Percentiles rank a stretch among this genome's conserved stretches.
Conservation (phyloP, 2,888 invertebrate species). For the Sepioteuthis lessoniana region DNA sequence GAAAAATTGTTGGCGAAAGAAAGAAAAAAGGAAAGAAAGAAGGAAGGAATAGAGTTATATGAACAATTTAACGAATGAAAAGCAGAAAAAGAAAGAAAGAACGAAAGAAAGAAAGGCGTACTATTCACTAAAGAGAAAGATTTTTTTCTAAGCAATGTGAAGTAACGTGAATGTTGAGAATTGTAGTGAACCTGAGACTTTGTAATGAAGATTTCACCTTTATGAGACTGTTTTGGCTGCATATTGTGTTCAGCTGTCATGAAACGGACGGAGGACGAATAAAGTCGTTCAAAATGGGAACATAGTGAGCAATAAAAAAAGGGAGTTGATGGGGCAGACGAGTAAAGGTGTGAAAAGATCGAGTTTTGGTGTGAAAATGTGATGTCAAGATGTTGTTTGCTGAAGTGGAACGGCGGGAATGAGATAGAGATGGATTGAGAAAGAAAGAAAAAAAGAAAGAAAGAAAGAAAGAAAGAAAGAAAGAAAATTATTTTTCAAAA, state of each 20-base stretch:
- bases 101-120: no score
- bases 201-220: not conserved
- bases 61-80: not conserved
- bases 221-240: not conserved
- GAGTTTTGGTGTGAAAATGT: conserved; percentile 33
- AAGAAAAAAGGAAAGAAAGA: no score
- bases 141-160: not conserved
- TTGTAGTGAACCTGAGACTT: not conserved
- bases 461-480: no score
- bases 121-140: not conserved
- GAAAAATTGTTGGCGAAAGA: no score
- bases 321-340: not conserved
- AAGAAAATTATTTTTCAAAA: no score
- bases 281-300: conserved; percentile 11
- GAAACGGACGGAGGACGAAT: not conserved
- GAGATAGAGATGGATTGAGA: not conserved
- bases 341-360: conserved; percentile 33
- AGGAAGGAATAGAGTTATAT: not conserved
- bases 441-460: no score
- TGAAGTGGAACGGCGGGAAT: not conserved
- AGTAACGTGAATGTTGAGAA: not conserved
- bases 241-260: conserved; percentile 9
- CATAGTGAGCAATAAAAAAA: not conserved
- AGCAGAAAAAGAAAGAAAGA: no score
- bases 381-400: conserved; percentile 23